Base-by-base conservation (phyloP, 2,888 invertebrate genomes). In the Cheilosia urbana region DNA sequence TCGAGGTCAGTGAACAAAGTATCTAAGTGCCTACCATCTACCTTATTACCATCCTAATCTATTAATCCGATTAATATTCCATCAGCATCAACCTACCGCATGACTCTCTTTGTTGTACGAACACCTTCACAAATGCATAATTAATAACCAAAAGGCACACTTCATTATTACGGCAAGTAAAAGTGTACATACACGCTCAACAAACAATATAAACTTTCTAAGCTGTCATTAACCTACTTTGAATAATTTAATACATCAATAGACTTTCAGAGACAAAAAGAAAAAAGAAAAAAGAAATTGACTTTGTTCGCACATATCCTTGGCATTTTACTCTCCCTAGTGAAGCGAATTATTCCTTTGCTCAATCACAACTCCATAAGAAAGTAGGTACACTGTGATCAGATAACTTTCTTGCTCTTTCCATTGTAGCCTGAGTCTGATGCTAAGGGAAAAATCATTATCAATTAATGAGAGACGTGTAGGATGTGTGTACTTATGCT, bases 201-300 rank as follows among this genome's bases (percentile, higher is more conserved):
- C 40, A 71, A 45, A 69, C 62, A 78, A 66, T 68, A 55, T 60
- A 62, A 60, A 37, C 53, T 49, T 45, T 24, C 63, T n/a, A 58
- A 81, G 51, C 51, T 55, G 49, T 65, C 80, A 80, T 79, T 79
- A 76, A 76, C 84, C 80, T 80, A 66, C 45, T 71, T 80, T 80
- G 69, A 84, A 84, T 84, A 71, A 84, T 84, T 84, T 15, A 84
- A 63, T 53, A 49, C 49, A 84, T 77, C 72, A 66, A 82, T 57
- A 17, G 55, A 73, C 7, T 57, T 49, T 37, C 24, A 34, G 15
- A n/a, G 47, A 17, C 9, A 3, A 1, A 47, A 53, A 21, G 19
- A 49, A 47, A 53, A 21, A 30, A 49, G 3, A 47, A 53, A 21
- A 30, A 49, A 47, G 40, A 21, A 30, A 49, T 15, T 21, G 21